Conservation (phyloP, 2,797 vertebrate genomes). For the Pseudochromis fuscus region DNA sequence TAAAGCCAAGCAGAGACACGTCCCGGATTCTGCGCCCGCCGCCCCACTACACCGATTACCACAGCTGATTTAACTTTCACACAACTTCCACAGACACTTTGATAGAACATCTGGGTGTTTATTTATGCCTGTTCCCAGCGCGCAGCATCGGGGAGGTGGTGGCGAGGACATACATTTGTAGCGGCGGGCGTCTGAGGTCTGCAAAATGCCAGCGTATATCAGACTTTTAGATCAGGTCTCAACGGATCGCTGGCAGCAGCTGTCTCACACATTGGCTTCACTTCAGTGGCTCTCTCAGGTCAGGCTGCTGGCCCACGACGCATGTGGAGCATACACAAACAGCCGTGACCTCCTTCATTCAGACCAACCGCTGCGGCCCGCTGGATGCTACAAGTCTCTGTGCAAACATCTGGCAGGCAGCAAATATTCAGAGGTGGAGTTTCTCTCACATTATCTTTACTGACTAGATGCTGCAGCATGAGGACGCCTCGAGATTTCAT, state of each 20-base stretch:
- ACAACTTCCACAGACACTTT: constrained; percentile 13
- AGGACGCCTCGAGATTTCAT: no score
- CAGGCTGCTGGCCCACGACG: constrained; percentile 30
- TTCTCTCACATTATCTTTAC: no score
- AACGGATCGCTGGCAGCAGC: constrained; percentile 42
- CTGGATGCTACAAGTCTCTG: background rate
- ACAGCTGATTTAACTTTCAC: constrained; percentile 18
- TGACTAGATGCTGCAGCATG: no score
- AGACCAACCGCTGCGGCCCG: constrained; percentile 13
- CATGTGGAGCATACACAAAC: constrained; percentile 32
- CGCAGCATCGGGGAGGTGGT: constrained; percentile 3
- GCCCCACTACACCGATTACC: no score
- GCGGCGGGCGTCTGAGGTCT: constrained; percentile 13
- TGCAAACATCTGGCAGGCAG: background rate
- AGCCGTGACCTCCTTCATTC: constrained; percentile 39
- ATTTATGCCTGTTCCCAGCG: constrained; percentile 33
- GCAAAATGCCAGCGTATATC: constrained; percentile 26
- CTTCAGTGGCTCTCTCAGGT: constrained; percentile 40
- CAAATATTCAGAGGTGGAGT: no score
- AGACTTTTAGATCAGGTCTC: constrained; percentile 55
- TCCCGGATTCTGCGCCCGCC: background rate
- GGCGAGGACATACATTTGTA: constrained; percentile 27
- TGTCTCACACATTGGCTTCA: constrained; percentile 40
- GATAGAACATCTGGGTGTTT: constrained; percentile 50
- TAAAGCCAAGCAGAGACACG: background rate